Evolutionary conservation across 2,797 vertebrate species (phyloP).

Genomic region (Chelon auratus): DNA sequence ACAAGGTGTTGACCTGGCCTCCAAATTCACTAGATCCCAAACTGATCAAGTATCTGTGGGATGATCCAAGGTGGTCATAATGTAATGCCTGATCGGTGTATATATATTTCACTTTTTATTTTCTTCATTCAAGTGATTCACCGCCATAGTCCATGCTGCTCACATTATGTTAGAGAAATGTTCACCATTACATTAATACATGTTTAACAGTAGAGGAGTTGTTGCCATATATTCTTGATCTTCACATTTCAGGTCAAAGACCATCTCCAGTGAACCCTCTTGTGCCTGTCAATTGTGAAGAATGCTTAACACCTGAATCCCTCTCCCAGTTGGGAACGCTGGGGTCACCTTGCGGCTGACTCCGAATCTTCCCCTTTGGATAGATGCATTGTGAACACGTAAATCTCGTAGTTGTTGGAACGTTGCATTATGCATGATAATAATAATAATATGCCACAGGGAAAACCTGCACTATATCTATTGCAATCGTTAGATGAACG

Average conservation of each 20-base stretch:
- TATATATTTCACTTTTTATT: no score
- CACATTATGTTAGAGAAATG: no score
- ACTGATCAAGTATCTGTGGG: no score
- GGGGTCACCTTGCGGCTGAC: slow-evolving; percentile 60
- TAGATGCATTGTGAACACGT: slow-evolving; percentile 40
- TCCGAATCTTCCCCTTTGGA: slow-evolving; percentile 29
- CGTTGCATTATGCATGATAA: slow-evolving; percentile 35
- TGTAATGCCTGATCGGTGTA: no score
- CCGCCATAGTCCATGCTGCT: no score
- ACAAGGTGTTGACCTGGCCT: no score
- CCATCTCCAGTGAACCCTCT: not conserved
- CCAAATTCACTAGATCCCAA: no score
- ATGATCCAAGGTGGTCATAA: no score
- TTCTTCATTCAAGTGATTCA: no score
- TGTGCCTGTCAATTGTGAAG: slow-evolving; percentile 30
- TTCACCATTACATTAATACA: no score
- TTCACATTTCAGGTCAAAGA: no score
- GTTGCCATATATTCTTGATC: not conserved
- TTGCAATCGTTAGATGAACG: slow-evolving; percentile 7
- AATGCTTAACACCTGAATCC: slow-evolving; percentile 46
- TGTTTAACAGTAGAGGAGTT: slow-evolving; percentile 1
- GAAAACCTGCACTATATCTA: not conserved
- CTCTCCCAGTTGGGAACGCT: slow-evolving; percentile 29
- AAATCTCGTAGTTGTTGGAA: slow-evolving; percentile 17
- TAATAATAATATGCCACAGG: slow-evolving; percentile 11